A percentile compares a stretch with the other conserved stretches of the same genome.
Evolutionary conservation across 2,113 vertebrate species (phyloP).

Genomic region (Tetrax tetrax): DNA sequence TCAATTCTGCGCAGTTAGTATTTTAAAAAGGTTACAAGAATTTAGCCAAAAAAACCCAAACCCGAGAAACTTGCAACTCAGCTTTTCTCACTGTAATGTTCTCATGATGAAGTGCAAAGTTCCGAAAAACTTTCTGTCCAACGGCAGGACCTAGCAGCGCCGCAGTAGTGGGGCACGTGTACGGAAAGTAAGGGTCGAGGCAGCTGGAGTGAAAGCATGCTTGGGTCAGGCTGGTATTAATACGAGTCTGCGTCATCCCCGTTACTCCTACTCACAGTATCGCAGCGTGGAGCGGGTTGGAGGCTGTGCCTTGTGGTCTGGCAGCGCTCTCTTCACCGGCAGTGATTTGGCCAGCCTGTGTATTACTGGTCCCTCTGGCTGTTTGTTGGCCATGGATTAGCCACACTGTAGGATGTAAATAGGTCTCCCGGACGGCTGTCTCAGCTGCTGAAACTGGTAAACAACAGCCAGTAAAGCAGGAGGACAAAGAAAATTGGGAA

Average conservation of each 20-base stretch:
- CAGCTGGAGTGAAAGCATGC: not conserved
- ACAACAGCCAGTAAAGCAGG: not conserved
- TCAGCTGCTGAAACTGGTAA: not conserved
- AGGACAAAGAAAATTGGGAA: not conserved
- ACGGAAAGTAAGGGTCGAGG: not conserved
- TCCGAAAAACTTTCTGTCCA: not conserved
- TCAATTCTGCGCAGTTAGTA: not conserved
- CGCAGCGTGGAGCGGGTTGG: not conserved
- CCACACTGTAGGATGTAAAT: not conserved
- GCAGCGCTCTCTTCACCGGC: not conserved
- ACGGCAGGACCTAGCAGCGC: not conserved
- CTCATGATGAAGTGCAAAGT: not conserved
- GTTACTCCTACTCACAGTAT: accelerated
- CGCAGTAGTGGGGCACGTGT: accelerated
- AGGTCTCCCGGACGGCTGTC: not conserved
- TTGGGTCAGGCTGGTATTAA: not conserved
- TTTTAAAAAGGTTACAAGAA: slow-evolving; percentile 29
- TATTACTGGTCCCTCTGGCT: not conserved
- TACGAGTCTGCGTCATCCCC: not conserved
- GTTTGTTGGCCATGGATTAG: not conserved
- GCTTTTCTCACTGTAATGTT: not conserved
- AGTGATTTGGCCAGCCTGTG: not conserved
- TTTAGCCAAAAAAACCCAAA: not conserved
- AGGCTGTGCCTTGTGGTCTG: not conserved
- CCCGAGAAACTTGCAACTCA: not conserved